Evolutionary conservation across 1,140 invertebrate genomes (phyloP).

Genomic region (Drosophila parvula): DNA sequence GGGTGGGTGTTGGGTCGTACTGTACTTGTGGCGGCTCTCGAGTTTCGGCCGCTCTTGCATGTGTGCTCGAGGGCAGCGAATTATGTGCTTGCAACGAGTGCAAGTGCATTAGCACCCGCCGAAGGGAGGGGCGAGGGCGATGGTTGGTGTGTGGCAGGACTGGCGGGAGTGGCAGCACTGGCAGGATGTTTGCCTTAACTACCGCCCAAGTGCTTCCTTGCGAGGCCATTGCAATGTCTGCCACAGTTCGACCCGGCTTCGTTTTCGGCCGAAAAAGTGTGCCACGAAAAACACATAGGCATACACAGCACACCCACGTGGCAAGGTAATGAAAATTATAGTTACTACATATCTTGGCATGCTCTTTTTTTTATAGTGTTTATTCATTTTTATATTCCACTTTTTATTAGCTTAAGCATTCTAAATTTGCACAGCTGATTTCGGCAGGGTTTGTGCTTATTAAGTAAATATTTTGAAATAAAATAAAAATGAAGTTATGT

Average conservation of each 20-base stretch:
- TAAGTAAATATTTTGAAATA: background rate
- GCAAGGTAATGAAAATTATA: constrained; percentile 67
- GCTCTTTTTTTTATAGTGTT: constrained; percentile 1
- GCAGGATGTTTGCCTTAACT: constrained; percentile 75
- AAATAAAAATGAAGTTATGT: background rate
- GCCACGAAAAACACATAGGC: constrained; percentile 16
- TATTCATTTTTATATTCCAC: constrained; percentile 1
- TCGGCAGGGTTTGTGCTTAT: background rate
- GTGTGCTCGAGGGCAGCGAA: constrained; percentile 72
- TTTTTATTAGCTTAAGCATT: constrained; percentile 8
- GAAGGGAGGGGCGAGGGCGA: constrained; percentile 20
- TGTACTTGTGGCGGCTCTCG: constrained; percentile 48
- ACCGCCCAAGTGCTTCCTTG: constrained; percentile 59
- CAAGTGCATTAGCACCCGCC: constrained; percentile 78
- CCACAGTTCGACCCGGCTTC: constrained; percentile 21
- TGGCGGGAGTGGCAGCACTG: constrained; percentile 11
- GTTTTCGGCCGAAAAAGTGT: constrained; percentile 41
- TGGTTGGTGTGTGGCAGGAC: constrained; percentile 12
- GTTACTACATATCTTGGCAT: constrained; percentile 25
- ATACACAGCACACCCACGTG: constrained; percentile 35
- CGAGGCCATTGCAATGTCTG: constrained; percentile 47
- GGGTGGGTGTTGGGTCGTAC: constrained; percentile 34
- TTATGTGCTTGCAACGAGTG: constrained; percentile 79
- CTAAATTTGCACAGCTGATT: constrained; percentile 4
- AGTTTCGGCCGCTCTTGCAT: constrained; percentile 62